phyloP scores from a whole-genome alignment of 2,797 vertebrate genomes.

The Carapus acus region DNA sequence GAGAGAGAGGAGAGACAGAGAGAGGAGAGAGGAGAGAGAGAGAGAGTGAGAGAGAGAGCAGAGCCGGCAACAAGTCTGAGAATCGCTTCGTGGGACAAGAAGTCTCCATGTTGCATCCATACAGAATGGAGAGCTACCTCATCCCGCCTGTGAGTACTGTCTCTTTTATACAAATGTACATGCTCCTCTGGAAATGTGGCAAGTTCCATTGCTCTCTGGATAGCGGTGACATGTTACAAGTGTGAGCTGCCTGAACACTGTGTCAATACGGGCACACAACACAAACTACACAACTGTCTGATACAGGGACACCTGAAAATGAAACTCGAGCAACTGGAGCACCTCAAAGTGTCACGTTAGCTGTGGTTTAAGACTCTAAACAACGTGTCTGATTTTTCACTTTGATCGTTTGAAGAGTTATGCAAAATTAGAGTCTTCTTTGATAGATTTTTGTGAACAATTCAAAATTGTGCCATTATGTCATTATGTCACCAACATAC shows the following conservation, averaged over 20 bases:
- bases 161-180: conserved; percentile 18
- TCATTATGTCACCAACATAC: too few species aligned
- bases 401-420: too few species aligned
- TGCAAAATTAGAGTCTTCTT: too few species aligned
- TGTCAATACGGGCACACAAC: conserved; percentile 37
- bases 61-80: conserved; percentile 50
- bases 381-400: too few species aligned
- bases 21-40: too few species aligned
- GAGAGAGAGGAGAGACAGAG: conserved; percentile 64
- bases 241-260: neutral
- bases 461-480: too few species aligned
- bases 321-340: conserved; percentile 45
- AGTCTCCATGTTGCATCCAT: conserved; percentile 94
- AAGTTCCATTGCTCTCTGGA: too few species aligned
- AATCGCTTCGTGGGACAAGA: conserved; percentile 56
- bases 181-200: too few species aligned
- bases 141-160: conserved; percentile 89
- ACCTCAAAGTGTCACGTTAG: conserved; percentile 54
- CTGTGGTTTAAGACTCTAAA: neutral
- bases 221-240: too few species aligned
- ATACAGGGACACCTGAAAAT: conserved; percentile 51
- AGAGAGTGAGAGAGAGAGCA: too few species aligned
- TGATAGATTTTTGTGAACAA: too few species aligned
- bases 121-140: conserved; percentile 99
- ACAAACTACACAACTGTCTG: conserved; percentile 48